Evolutionary conservation across 2,113 vertebrate genomes (phyloP).

Genomic region (Crotalus tigris): DNA sequence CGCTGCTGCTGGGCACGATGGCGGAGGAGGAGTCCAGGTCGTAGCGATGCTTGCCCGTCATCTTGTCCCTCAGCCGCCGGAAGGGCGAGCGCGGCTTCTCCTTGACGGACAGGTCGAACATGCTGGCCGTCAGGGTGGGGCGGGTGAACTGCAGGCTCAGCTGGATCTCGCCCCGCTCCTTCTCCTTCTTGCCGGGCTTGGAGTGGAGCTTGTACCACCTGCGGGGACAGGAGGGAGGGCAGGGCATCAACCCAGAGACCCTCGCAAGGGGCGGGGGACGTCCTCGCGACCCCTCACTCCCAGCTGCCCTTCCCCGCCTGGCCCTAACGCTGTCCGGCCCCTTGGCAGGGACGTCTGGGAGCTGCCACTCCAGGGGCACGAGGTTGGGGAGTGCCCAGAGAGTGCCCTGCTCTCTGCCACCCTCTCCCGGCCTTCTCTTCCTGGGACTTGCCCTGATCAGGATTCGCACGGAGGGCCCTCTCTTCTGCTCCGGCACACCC

Average conservation of each 20-base stretch:
- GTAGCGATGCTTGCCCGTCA: conserved; percentile 82
- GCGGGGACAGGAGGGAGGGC: background rate
- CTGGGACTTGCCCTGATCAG: background rate
- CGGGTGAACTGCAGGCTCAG: conserved; percentile 87
- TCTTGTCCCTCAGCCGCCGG: conserved; percentile 88
- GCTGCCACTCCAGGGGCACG: background rate
- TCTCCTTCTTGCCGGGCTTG: conserved; percentile 93
- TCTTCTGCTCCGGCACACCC: background rate
- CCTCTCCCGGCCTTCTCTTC: background rate
- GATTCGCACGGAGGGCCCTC: background rate
- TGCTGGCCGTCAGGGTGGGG: conserved; percentile 92
- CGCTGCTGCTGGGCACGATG: conserved; percentile 80
- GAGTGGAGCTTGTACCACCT: conserved; percentile 95
- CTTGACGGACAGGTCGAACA: conserved; percentile 94
- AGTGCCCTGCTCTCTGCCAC: background rate
- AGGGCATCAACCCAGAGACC: background rate
- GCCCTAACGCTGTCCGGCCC: background rate
- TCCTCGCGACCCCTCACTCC: background rate
- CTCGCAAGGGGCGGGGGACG: background rate
- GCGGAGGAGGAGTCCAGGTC: conserved; percentile 82
- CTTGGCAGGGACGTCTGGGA: background rate
- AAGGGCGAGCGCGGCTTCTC: conserved; percentile 89
- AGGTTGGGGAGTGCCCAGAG: background rate
- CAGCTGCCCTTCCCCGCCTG: background rate
- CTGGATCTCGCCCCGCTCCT: conserved; percentile 92